Evolutionary conservation across 2,113 vertebrate genomes (phyloP).

Genomic region (Amphilophus citrinellus): DNA sequence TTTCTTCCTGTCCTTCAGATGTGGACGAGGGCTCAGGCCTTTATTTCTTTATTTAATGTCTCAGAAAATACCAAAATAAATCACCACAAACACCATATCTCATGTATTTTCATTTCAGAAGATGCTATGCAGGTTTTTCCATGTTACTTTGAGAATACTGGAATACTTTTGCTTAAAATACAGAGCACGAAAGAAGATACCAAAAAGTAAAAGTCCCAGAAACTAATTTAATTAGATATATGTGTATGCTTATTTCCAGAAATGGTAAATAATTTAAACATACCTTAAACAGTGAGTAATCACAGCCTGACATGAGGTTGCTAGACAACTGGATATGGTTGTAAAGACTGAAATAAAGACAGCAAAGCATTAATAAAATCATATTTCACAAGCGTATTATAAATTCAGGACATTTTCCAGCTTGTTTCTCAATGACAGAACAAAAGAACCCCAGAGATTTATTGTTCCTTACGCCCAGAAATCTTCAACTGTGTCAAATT

Average conservation of each 20-base stretch:
- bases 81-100: not conserved
- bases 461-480: conserved; percentile 97
- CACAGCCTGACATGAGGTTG: conserved; percentile 98
- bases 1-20: not conserved
- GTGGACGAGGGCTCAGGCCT: not conserved
- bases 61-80: not conserved
- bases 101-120: not conserved
- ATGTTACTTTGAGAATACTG: not conserved
- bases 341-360: conserved; percentile 87
- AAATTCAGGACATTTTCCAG: conserved; percentile 3
- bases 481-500: conserved; percentile 99
- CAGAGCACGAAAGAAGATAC: not conserved
- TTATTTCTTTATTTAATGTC: not conserved
- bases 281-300: conserved; percentile 99
- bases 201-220: not conserved
- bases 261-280: not conserved
- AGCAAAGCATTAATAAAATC: not conserved
- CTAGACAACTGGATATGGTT: conserved; percentile 99
- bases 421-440: not conserved
- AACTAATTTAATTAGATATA: not conserved
- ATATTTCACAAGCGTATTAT: not conserved
- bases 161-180: not conserved
- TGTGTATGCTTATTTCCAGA: not conserved
- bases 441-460: not conserved
- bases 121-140: not conserved